Evolutionary conservation across 53 echinoderm and acorn worm genomes (phyloP).

Genomic region (Mesocentrotus franciscanus): DNA sequence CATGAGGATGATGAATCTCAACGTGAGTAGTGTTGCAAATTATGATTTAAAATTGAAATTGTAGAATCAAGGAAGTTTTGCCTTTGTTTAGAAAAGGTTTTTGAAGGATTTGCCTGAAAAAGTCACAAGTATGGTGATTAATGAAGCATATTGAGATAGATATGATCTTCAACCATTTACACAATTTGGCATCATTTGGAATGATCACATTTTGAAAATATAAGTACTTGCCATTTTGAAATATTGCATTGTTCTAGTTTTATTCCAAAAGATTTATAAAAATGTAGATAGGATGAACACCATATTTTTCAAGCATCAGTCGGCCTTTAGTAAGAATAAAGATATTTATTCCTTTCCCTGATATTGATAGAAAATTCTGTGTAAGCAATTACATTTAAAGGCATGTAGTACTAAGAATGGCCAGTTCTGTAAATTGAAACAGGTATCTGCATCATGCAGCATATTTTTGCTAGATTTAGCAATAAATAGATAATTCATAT

Average conservation of each 20-base stretch:
- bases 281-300: not conserved
- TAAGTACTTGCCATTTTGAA: not conserved
- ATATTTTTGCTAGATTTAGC: too few species aligned
- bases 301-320: not conserved
- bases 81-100: not conserved
- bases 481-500: too few species aligned
- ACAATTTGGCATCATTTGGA: not conserved
- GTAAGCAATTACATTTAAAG: too few species aligned
- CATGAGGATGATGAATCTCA: conserved; percentile 75
- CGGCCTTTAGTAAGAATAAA: not conserved
- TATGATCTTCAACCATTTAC: not conserved
- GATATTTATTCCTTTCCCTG: not conserved
- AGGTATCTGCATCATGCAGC: too few species aligned
- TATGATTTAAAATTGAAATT: not conserved
- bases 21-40: conserved; percentile 67
- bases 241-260: not conserved
- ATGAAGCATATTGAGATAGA: not conserved
- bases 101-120: not conserved
- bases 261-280: too few species aligned
- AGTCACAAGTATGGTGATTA: not conserved
- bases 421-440: too few species aligned
- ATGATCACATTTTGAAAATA: not conserved
- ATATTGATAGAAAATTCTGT: too few species aligned
- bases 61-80: too few species aligned
- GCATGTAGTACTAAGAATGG: too few species aligned